These are phyloP conservation scores for Aplocera efformata DNA, from an alignment of 2,888 invertebrate genomes.

Conservation along the genomic window DNA sequence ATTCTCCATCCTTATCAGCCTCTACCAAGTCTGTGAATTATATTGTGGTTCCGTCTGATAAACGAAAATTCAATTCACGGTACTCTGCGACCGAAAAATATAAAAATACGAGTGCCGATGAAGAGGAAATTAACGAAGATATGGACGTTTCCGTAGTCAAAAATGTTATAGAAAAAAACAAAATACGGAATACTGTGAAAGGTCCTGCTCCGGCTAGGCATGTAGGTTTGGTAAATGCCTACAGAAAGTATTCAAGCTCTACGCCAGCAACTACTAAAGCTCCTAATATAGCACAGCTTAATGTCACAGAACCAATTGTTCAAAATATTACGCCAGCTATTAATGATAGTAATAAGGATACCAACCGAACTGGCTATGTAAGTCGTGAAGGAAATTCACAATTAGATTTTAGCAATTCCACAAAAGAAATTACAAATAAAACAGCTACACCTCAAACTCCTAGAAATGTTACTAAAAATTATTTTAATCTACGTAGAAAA, in stretches of 20 bases:
- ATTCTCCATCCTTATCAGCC: slow-evolving; percentile 69
- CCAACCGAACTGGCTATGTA: slow-evolving; percentile 33
- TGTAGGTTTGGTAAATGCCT: slow-evolving; percentile 70
- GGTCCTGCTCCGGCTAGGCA: slow-evolving; percentile 72
- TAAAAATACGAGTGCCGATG: slow-evolving; percentile 70
- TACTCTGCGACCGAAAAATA: slow-evolving; percentile 74
- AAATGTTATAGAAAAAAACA: slow-evolving; percentile 76
- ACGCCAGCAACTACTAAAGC: slow-evolving; percentile 52
- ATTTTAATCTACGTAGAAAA: slow-evolving; percentile 59
- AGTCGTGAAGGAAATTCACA: slow-evolving; percentile 35
- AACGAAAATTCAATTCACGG: slow-evolving; percentile 67
- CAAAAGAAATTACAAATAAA: slow-evolving; percentile 42
- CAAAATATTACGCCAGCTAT: slow-evolving; percentile 44
- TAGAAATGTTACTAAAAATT: slow-evolving; percentile 62
- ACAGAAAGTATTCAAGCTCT: slow-evolving; percentile 62
- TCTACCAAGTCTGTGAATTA: slow-evolving; percentile 74
- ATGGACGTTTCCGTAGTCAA: slow-evolving; percentile 82
- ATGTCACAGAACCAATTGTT: slow-evolving; percentile 54
- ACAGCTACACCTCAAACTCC: slow-evolving; percentile 42
- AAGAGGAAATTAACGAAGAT: slow-evolving; percentile 79
- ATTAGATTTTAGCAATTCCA: slow-evolving; percentile 30
- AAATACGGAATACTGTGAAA: slow-evolving; percentile 73
- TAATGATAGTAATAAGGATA: slow-evolving; percentile 44
- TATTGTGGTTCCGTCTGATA: slow-evolving; percentile 61
- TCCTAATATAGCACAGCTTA: slow-evolving; percentile 49